Evolutionary conservation across 2,888 invertebrate species (phyloP).

Genomic region (Teleiodes luculella): DNA sequence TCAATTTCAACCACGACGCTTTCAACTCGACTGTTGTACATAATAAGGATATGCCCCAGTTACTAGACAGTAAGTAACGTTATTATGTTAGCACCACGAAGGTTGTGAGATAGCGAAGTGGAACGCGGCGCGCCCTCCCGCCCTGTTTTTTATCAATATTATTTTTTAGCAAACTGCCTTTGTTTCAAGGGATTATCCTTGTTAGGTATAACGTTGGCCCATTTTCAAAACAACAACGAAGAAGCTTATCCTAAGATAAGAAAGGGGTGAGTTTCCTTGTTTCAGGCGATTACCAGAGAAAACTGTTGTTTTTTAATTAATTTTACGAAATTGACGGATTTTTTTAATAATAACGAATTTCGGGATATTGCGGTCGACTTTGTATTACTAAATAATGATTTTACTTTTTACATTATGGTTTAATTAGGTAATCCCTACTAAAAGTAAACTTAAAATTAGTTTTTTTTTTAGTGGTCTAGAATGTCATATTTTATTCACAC

Average conservation of each 20-base stretch:
- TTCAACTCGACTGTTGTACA: neutral
- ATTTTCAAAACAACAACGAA: too few relatives aligned
- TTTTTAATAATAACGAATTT: too few relatives aligned
- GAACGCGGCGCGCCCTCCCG: neutral
- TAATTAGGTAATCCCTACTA: too few relatives aligned
- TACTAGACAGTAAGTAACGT: neutral
- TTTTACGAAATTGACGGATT: neutral
- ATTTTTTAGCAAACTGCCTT: neutral
- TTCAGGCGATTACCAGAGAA: neutral
- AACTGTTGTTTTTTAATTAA: neutral
- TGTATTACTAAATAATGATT: too few relatives aligned
- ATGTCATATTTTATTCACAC: neutral
- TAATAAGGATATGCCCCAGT: neutral
- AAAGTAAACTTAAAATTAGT: too few relatives aligned
- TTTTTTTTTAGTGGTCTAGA: too few relatives aligned
- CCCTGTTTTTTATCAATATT: neutral
- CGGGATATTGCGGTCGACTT: too few relatives aligned
- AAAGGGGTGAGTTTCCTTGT: neutral
- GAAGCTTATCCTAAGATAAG: constrained; percentile 20
- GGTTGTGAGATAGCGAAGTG: neutral
- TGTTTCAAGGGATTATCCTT: constrained; percentile 1
- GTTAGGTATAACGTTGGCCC: neutral
- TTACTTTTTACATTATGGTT: too few relatives aligned
- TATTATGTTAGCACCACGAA: neutral
- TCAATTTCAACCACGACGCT: too few relatives aligned